Evolutionary conservation across 1,140 invertebrate genomes (phyloP).

Genomic region (Portunus trituberculatus): DNA sequence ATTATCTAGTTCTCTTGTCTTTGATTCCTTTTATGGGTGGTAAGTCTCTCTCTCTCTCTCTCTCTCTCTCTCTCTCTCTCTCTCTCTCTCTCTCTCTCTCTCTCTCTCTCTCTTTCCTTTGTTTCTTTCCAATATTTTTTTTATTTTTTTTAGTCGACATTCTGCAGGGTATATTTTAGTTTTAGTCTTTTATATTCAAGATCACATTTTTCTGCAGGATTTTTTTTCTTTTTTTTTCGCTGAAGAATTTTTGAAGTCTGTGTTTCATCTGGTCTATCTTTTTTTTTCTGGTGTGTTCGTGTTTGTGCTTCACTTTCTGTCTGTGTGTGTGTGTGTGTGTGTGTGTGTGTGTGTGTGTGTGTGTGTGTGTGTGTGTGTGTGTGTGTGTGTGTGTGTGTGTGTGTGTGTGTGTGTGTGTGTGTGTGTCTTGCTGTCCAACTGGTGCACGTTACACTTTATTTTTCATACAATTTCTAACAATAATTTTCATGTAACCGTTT

Average conservation of each 20-base stretch:
- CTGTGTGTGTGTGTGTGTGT: neutral
- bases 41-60: neutral
- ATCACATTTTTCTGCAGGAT: neutral
- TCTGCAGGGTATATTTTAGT: too few relatives aligned
- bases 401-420: too few relatives aligned
- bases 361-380: neutral
- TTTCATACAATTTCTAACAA: too few relatives aligned
- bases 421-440: too few relatives aligned
- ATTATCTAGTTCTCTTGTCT: too few relatives aligned
- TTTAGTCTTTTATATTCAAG: too few relatives aligned
- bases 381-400: neutral
- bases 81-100: neutral
- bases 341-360: too few relatives aligned
- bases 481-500: too few relatives aligned
- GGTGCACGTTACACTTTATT: too few relatives aligned
- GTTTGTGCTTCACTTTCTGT: neutral
- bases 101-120: neutral
- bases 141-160: too few relatives aligned
- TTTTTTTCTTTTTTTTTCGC: neutral
- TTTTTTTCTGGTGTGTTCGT: neutral
- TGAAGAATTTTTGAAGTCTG: too few relatives aligned
- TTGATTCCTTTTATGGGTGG: too few relatives aligned
- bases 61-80: neutral
- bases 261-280: neutral
- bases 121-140: neutral